Evolutionary conservation across 2,888 invertebrate species (phyloP).

Genomic region (Shargacucullia verbasci): DNA sequence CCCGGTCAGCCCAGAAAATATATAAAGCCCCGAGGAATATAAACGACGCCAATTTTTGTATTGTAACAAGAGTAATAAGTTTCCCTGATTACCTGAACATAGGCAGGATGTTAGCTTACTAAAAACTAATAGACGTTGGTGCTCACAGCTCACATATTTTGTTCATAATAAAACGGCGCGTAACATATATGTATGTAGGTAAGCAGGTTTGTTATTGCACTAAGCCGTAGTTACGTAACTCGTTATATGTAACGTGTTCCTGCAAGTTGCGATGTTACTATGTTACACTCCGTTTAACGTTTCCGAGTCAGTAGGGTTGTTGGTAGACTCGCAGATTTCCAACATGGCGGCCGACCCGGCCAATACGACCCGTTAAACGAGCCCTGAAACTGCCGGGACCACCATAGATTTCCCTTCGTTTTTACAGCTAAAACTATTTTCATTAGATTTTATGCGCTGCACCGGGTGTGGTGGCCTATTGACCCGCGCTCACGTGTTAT

Average conservation of each 20-base stretch:
- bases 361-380: slow-evolving; percentile 2
- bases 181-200: too few species aligned
- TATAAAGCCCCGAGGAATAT: background rate
- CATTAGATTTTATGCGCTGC: too few species aligned
- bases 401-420: background rate
- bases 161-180: background rate
- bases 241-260: slow-evolving; percentile 6
- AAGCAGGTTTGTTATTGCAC: background rate
- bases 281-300: slow-evolving; percentile 8
- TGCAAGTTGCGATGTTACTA: background rate
- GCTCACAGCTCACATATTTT: background rate
- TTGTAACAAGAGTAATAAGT: background rate
- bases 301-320: background rate
- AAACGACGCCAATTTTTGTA: background rate
- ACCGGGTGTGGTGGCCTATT: too few species aligned
- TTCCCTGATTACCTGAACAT: background rate
- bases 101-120: background rate
- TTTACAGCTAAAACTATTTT: background rate
- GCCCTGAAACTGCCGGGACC: background rate
- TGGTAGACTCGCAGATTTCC: background rate
- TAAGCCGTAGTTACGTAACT: slow-evolving; percentile 1
- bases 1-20: background rate
- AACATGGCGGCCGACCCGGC: slow-evolving; percentile 4
- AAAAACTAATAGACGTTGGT: background rate
- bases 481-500: too few species aligned